phyloP scores from a whole-genome alignment of 2,113 vertebrate species.

The Corvus cornix region DNA sequence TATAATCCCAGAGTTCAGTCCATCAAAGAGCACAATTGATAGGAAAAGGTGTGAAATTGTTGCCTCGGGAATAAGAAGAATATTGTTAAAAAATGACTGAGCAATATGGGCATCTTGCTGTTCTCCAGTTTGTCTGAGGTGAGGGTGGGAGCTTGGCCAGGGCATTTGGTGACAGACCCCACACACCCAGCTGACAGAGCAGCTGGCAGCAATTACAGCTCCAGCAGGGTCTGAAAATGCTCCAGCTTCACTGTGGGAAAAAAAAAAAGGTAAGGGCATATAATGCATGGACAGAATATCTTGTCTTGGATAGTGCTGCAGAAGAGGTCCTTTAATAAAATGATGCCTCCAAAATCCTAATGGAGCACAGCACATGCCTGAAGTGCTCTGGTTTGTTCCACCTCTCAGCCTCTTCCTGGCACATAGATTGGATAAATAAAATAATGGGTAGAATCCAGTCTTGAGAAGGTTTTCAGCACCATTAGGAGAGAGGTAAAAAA shows the following conservation, averaged over 20 bases:
- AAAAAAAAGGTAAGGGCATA: background rate
- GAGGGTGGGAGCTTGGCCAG: background rate
- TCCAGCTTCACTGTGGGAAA: background rate
- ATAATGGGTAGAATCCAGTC: background rate
- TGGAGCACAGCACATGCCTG: background rate
- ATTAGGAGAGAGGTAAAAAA: background rate
- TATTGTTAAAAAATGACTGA: background rate
- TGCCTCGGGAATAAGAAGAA: background rate
- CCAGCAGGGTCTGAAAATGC: background rate
- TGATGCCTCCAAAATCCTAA: background rate
- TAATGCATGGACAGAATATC: background rate
- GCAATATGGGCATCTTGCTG: background rate
- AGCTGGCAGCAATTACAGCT: background rate
- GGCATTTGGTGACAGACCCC: rapidly evolving
- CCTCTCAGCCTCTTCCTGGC: background rate
- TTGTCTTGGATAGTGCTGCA: background rate
- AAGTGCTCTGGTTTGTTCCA: background rate
- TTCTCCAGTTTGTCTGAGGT: background rate
- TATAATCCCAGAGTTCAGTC: background rate
- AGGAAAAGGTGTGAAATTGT: background rate
- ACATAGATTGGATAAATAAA: background rate
- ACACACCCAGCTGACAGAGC: background rate
- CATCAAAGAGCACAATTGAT: rapidly evolving
- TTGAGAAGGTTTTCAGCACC: background rate
- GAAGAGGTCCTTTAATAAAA: background rate